Conservation (phyloP, 2,888 invertebrate genomes). For the Rutpela maculata region DNA sequence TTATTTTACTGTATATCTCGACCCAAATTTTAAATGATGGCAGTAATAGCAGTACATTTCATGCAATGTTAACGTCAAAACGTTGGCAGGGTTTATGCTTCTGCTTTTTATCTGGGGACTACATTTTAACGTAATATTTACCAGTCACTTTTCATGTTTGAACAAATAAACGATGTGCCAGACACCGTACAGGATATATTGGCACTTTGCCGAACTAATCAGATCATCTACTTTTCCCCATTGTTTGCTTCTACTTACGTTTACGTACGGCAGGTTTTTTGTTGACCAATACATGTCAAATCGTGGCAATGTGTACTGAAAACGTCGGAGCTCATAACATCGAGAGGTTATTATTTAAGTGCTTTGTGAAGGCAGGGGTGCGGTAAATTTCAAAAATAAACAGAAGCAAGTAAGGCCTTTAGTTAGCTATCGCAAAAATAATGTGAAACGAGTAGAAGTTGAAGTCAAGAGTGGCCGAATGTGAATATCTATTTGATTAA, state of each 20-base stretch:
- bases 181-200: constrained; percentile 56
- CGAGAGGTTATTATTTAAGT: constrained; percentile 12
- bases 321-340: constrained; percentile 13
- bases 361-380: background rate
- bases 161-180: constrained; percentile 50
- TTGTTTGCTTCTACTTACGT: constrained; percentile 43
- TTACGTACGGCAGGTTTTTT: constrained; percentile 29
- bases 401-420: no score
- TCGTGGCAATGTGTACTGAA: background rate
- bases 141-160: constrained; percentile 57
- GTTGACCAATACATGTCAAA: constrained; percentile 37
- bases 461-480: no score
- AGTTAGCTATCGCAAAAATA: no score
- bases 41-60: constrained; percentile 5
- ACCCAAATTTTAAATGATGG: constrained; percentile 1
- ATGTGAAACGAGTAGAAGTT: no score
- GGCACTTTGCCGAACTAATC: constrained; percentile 62
- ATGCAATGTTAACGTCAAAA: constrained; percentile 27
- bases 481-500: no score
- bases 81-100: constrained; percentile 18
- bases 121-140: constrained; percentile 55
- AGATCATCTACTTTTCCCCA: constrained; percentile 48
- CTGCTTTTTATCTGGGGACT: constrained; percentile 34
- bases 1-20: background rate
- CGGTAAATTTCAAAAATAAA: background rate